Base-by-base conservation (phyloP, 2,888 invertebrate species). In the Macrostomum cliftonense region DNA sequence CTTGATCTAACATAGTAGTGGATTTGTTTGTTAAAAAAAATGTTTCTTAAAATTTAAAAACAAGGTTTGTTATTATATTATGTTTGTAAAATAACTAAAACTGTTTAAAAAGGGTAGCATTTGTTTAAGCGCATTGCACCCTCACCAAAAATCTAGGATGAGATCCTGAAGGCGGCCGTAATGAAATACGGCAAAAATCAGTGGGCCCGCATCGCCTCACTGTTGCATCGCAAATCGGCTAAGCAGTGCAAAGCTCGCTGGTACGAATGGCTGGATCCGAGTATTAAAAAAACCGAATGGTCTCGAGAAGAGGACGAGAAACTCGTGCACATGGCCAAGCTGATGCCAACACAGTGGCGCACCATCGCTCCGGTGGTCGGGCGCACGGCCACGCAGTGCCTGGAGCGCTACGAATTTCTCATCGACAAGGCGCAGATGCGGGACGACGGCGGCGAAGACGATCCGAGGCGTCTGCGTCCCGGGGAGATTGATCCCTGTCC, bases 111-210 rank as follows among this genome's bases (percentile, higher is more conserved):
- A n/a, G n/a, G n/a, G n/a, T n/a, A n/a, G n/a, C n/a, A n/a, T n/a
- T n/a, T n/a, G n/a, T n/a, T n/a, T n/a, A n/a, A n/a, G n/a, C n/a
- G n/a, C n/a, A n/a, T n/a, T n/a, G n/a, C n/a, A n/a, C n/a, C n/a
- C n/a, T n/a, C n/a, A n/a, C n/a, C n/a, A n/a, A n/a, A n/a, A n/a
- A n/a, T n/a, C n/a, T n/a, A 93, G 93, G 97, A 99, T 91, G 97
- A 99, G 77, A 95, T 97, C 64, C 79, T 99, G 52, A 97, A 97
- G 77, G 97, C 97, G 52, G 97, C 97, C 69, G 97, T 97, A 52
- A 97, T 97, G 97, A 97, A 97, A 82, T 97, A 99, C 83, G 97
- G 97, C 59, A 97, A 97, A 77, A 99, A 97, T 69, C 95, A 97
- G 68, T 97, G 97, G 97, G 89, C 91, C 48, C 82, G 97, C 64